Evolutionary conservation across 2,797 vertebrate genomes (phyloP).

Genomic region (Distichodus sexfasciatus): DNA sequence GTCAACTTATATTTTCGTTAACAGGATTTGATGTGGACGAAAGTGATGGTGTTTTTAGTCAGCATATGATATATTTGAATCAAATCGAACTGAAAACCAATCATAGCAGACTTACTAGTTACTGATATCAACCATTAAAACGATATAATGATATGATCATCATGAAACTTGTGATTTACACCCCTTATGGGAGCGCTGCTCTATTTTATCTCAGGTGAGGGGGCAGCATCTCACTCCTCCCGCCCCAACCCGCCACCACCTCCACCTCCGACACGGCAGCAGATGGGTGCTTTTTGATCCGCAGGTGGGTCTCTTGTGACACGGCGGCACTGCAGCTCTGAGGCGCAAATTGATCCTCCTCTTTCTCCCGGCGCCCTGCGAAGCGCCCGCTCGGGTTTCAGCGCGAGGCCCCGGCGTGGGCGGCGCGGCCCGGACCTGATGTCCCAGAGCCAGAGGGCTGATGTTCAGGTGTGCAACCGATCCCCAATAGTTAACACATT

Average conservation of each 20-base stretch:
- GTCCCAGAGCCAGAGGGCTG: slow-evolving; percentile 51
- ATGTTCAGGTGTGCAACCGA: slow-evolving; percentile 71
- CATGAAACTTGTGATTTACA: too few species aligned
- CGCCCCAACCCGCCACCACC: slow-evolving; percentile 14
- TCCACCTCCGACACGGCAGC: slow-evolving; percentile 49
- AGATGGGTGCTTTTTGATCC: slow-evolving; percentile 67
- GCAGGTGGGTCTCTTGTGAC: slow-evolving; percentile 56
- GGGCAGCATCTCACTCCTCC: slow-evolving; percentile 48
- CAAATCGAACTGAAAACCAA: too few species aligned
- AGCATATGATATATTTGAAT: too few species aligned
- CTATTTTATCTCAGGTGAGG: too few species aligned
- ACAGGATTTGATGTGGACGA: too few species aligned
- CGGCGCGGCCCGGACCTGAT: slow-evolving; percentile 55
- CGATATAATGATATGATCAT: too few species aligned
- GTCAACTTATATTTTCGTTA: too few species aligned
- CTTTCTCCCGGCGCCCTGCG: slow-evolving; percentile 23
- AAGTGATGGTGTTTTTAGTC: too few species aligned
- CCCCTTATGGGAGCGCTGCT: too few species aligned
- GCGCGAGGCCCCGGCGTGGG: slow-evolving; percentile 59
- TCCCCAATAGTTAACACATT: slow-evolving; percentile 70
- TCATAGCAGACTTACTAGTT: too few species aligned
- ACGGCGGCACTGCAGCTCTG: slow-evolving; percentile 38
- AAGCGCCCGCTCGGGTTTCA: slow-evolving; percentile 54
- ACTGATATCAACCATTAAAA: too few species aligned
- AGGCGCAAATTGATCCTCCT: slow-evolving; percentile 59